These are phyloP conservation scores for Platalea minor DNA, from an alignment of 2,797 vertebrate genomes.

Conservation along the genomic window DNA sequence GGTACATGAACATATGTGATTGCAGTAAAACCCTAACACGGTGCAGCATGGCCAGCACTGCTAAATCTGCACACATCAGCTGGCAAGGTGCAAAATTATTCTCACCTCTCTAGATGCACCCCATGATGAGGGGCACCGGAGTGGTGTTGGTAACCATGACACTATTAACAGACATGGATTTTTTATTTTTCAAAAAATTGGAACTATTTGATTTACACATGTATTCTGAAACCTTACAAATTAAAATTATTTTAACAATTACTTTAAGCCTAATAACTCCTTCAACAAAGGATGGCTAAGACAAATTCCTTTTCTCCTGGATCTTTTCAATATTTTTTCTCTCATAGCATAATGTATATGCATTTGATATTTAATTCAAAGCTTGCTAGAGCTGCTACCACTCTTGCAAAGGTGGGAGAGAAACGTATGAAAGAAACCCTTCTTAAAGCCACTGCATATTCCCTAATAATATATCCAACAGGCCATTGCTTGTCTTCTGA, in stretches of 20 bases:
- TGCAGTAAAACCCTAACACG: neutral
- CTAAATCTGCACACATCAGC: neutral
- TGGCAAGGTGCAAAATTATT: neutral
- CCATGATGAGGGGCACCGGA: neutral
- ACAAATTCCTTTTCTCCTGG: neutral
- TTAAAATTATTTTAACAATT: neutral
- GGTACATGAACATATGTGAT: accelerated
- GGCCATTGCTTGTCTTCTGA: neutral
- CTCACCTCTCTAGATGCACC: neutral
- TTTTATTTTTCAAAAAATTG: neutral
- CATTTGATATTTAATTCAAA: neutral
- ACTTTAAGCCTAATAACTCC: neutral
- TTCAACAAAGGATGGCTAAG: neutral
- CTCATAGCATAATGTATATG: neutral
- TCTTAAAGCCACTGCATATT: neutral
- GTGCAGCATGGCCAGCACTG: neutral
- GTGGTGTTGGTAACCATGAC: neutral
- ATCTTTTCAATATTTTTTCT: neutral
- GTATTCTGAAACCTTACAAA: neutral
- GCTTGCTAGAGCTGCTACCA: neutral
- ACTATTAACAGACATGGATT: neutral
- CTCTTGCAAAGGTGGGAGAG: neutral
- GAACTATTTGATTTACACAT: neutral
- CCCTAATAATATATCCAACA: neutral
- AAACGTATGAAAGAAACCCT: neutral